Evolutionary conservation across 2,888 invertebrate genomes (phyloP), one percentile per base, ranked within the genome.

Genomic region (Dermolepida albohirtum): DNA sequence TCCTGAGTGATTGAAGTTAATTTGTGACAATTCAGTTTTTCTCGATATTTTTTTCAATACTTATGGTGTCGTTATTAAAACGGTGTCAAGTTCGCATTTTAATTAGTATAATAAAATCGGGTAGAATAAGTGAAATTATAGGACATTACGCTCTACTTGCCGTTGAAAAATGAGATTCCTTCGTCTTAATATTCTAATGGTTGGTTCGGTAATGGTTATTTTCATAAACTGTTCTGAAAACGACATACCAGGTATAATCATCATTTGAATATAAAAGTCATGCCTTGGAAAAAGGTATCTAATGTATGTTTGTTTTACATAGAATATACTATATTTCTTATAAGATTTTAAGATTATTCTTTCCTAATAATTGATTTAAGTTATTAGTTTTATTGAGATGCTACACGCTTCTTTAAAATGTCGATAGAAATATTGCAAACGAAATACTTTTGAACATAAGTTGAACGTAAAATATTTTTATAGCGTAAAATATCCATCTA

Each of bases 231-330:
- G 79, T 71, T 78, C 78, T 44, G 80, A 81, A 71, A 82, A 82
- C 71, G 81, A 82, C 64, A 82, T 82, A 71, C 76, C 78, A 80
- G 81, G 81, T 81, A 76, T 51, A 57, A 39, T 63, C 39, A 63
- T 49, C 63, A 57, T 16, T 12, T 54, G 51, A 43, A 22, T 22
- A 22, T 22, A 22, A 22, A 22, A 22, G 4, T 22, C 22, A 22
- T 22, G 4, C n/a, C n/a, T n/a, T n/a, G n/a, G n/a, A n/a, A n/a
- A n/a, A n/a, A n/a, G n/a, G n/a, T n/a, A n/a, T n/a, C n/a, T n/a
- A n/a, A n/a, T n/a, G n/a, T n/a, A n/a, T n/a, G n/a, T n/a, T n/a
- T n/a, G n/a, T n/a, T n/a, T n/a, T n/a, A n/a, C n/a, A n/a, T n/a
- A n/a, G n/a, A n/a, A n/a, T n/a, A n/a, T n/a, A n/a, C n/a, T n/a